These are phyloP conservation scores for Myathropa florea DNA, from an alignment of 2,888 invertebrate genomes.

Conservation along the genomic window DNA sequence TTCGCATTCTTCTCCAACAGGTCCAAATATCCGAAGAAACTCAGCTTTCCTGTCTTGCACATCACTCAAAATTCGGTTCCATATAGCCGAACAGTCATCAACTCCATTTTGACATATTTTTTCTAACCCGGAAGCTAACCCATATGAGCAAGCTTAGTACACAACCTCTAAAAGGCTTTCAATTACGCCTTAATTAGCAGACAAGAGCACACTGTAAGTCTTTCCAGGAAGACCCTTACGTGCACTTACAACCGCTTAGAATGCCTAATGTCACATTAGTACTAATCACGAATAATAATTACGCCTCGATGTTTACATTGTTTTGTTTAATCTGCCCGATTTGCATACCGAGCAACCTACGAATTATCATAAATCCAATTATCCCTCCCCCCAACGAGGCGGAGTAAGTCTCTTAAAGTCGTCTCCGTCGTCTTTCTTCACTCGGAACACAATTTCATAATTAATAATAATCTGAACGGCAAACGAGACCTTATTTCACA, in stretches of 20 bases:
- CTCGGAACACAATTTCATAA: background rate
- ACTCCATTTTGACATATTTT: no score
- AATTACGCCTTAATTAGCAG: background rate
- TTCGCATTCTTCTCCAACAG: no score
- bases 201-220: background rate
- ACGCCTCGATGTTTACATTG: background rate
- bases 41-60: no score
- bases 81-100: no score
- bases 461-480: background rate
- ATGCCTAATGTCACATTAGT: slow-evolving; percentile 3
- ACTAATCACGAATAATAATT: background rate
- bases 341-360: background rate
- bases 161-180: background rate
- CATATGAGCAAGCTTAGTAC: background rate
- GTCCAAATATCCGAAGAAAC: no score
- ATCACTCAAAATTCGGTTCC: no score
- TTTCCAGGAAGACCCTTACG: background rate
- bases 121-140: no score
- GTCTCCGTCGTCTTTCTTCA: background rate
- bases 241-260: background rate
- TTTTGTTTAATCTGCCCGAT: background rate
- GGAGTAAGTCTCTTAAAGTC: background rate
- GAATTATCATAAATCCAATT: slow-evolving; percentile 11
- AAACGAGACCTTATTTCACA: background rate
- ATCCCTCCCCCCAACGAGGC: background rate